phyloP scores from a whole-genome alignment of 1,140 invertebrate genomes.

The Conus ventricosus region DNA sequence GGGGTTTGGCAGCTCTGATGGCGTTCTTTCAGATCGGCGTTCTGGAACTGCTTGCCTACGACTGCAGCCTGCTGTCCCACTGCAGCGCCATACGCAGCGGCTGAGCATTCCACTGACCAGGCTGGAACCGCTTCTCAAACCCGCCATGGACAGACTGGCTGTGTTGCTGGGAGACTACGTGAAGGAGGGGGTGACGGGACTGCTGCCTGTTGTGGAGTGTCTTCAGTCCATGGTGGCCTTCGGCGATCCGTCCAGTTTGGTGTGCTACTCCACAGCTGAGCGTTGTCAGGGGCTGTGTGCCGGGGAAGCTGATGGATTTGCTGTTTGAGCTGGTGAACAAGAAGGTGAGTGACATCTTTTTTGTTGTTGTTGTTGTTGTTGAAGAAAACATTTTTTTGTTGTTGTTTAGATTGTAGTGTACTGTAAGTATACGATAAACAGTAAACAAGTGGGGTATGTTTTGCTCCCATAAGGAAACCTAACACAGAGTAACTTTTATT shows the following conservation, averaged over 20 bases:
- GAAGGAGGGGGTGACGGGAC: slow-evolving; percentile 33
- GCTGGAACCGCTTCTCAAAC: slow-evolving; percentile 15
- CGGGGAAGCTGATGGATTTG: slow-evolving; percentile 39
- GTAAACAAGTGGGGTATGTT: no score
- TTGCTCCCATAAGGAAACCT: no score
- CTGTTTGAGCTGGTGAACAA: slow-evolving; percentile 39
- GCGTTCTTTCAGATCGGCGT: slow-evolving; percentile 10
- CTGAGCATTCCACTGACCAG: not conserved
- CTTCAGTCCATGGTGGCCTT: slow-evolving; percentile 33
- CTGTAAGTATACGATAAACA: no score
- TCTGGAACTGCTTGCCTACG: slow-evolving; percentile 17
- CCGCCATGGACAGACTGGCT: slow-evolving; percentile 32
- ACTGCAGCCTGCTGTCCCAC: slow-evolving; percentile 25
- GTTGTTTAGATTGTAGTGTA: no score
- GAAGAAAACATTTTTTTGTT: no score
- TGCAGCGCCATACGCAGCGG: not conserved
- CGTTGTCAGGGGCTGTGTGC: slow-evolving; percentile 33
- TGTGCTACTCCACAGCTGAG: slow-evolving; percentile 29
- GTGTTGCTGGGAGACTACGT: slow-evolving; percentile 33
- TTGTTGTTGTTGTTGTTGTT: no score
- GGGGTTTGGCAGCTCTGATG: no score
- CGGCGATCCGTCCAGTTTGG: not conserved
- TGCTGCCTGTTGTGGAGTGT: slow-evolving; percentile 25
- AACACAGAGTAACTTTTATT: no score
- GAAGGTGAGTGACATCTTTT: slow-evolving; percentile 34